These are phyloP conservation scores for Drosophila multiciliata DNA, from an alignment of 2,888 invertebrate genomes.

Conservation along the genomic window DNA sequence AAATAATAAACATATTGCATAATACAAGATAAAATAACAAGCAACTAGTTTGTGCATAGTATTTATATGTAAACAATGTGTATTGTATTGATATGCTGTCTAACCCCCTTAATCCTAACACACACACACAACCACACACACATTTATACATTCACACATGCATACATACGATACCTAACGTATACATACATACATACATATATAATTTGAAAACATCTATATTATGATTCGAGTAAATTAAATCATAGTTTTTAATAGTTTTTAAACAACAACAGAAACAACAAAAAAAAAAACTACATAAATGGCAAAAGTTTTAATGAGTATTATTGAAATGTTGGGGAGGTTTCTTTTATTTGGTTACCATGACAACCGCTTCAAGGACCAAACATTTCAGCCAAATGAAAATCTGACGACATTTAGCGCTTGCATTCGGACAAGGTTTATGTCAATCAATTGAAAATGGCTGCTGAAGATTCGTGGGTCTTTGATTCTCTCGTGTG, in stretches of 20 bases:
- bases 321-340: conserved; percentile 42
- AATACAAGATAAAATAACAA: conserved; percentile 33
- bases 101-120: conserved; percentile 69
- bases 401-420: conserved; percentile 44
- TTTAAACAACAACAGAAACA: conserved; percentile 78
- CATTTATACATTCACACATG: conserved; percentile 31
- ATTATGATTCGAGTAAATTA: conserved; percentile 81
- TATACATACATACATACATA: conserved; percentile 38
- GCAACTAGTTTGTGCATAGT: conserved; percentile 71
- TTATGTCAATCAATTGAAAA: conserved; percentile 40
- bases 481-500: conserved; percentile 96
- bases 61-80: conserved; percentile 61
- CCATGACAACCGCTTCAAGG: conserved; percentile 57
- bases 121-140: conserved; percentile 18
- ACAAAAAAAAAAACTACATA: conserved; percentile 43
- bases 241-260: conserved; percentile 84
- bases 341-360: conserved; percentile 5
- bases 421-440: conserved; percentile 4
- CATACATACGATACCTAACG: conserved; percentile 7
- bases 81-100: conserved; percentile 80
- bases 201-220: conserved; percentile 76
- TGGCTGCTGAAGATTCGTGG: conserved; percentile 91
- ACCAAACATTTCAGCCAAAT: conserved; percentile 55
- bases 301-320: conserved; percentile 51
- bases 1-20: conserved; percentile 38